Conservation (phyloP, 2,888 invertebrate genomes). For the Ectemnius continuus region DNA sequence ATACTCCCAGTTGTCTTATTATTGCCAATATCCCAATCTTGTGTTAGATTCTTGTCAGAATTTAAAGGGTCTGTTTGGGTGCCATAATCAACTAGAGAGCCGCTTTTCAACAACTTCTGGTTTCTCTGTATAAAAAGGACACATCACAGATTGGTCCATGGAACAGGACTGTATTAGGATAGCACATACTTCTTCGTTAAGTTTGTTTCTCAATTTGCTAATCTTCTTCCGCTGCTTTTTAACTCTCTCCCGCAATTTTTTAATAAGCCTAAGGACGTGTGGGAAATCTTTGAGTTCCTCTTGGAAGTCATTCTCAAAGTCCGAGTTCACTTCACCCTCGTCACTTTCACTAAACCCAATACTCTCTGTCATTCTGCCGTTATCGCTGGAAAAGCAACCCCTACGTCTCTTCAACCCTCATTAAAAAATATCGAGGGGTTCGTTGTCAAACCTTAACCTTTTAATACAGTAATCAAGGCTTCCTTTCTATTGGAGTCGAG, state of each 20-base stretch:
- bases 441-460: too few relatives aligned
- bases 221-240: slow-evolving; percentile 81
- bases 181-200: slow-evolving; percentile 69
- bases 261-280: slow-evolving; percentile 81
- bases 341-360: slow-evolving; percentile 59
- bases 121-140: slow-evolving; percentile 52
- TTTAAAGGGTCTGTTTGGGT: slow-evolving; percentile 65
- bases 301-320: slow-evolving; percentile 52
- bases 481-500: too few relatives aligned
- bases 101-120: slow-evolving; percentile 64
- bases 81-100: slow-evolving; percentile 61
- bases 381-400: too few relatives aligned
- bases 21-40: slow-evolving; percentile 61
- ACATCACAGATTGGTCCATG: not conserved
- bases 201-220: slow-evolving; percentile 80
- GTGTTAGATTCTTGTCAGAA: slow-evolving; percentile 52
- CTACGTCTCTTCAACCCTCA: too few relatives aligned
- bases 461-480: too few relatives aligned
- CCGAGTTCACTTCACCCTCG: slow-evolving; percentile 56
- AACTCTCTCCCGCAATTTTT: slow-evolving; percentile 81
- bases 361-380: slow-evolving; percentile 47
- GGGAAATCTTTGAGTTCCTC: slow-evolving; percentile 81
- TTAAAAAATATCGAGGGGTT: too few relatives aligned
- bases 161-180: not conserved
- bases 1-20: slow-evolving; percentile 77